phyloP scores from a whole-genome alignment of 2,797 vertebrate genomes.

The Australoheros facetus region DNA sequence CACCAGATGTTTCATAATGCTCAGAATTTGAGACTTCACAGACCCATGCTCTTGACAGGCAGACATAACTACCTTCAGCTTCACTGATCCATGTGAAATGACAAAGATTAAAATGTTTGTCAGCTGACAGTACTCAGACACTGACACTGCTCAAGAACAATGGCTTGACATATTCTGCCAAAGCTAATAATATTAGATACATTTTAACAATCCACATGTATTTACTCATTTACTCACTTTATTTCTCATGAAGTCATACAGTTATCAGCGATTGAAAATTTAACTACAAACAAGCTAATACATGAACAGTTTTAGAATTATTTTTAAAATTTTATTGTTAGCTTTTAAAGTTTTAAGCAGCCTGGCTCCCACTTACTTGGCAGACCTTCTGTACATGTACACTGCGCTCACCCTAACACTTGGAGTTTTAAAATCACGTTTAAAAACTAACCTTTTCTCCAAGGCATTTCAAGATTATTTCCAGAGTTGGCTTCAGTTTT shows the following conservation, averaged over 20 bases:
- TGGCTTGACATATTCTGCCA: not conserved
- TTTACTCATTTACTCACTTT: not conserved
- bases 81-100: not conserved
- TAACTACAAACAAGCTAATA: not conserved
- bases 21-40: not conserved
- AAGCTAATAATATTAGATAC: not conserved
- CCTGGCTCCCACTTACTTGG: no score
- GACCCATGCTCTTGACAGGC: not conserved
- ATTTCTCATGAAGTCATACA: not conserved
- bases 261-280: not conserved
- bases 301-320: not conserved
- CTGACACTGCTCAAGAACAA: not conserved
- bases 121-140: no score
- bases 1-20: not conserved
- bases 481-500: no score
- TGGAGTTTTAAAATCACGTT: no score
- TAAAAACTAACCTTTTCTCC: no score
- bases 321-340: no score
- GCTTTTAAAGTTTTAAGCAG: no score
- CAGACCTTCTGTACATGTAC: no score
- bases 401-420: no score
- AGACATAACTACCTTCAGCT: not conserved
- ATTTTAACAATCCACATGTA: not conserved
- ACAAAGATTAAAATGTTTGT: not conserved
- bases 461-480: no score